These are phyloP conservation scores for Ameiurus melas DNA, from an alignment of 2,113 vertebrate genomes.

Conservation along the genomic window DNA sequence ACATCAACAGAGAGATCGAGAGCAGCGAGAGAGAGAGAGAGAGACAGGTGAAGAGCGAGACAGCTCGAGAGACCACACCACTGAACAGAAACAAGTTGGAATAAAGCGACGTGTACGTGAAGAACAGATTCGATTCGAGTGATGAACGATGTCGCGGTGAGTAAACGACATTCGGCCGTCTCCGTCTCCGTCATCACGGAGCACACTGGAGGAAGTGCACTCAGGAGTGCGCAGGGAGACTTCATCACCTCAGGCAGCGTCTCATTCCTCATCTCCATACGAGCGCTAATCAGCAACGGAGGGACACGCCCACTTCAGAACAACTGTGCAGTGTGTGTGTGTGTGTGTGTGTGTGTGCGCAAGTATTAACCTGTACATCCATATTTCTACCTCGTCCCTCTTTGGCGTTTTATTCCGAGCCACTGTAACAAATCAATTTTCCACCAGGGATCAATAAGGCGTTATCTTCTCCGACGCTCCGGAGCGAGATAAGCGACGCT, in stretches of 20 bases:
- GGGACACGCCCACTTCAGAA: background rate
- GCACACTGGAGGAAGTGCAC: background rate
- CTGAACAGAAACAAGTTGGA: background rate
- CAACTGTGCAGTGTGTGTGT: background rate
- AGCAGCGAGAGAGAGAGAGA: background rate
- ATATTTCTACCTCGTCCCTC: background rate
- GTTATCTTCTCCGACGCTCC: conserved; percentile 15
- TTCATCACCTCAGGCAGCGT: background rate
- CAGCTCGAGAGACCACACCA: background rate
- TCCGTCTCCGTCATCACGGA: background rate
- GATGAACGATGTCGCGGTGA: background rate
- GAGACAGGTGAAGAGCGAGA: background rate
- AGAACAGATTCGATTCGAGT: background rate
- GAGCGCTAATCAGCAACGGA: background rate
- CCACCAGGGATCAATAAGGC: background rate
- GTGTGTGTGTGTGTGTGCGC: conserved; percentile 9
- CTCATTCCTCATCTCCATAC: background rate
- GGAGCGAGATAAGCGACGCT: background rate
- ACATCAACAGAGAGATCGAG: background rate
- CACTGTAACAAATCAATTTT: conserved; percentile 15
- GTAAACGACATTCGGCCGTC: background rate
- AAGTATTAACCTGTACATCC: background rate
- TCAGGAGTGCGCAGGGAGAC: background rate
- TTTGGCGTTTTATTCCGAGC: background rate
- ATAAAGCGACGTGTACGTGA: background rate